phyloP scores from a whole-genome alignment of 2,113 vertebrate species.

The Elephantulus edwardii region DNA sequence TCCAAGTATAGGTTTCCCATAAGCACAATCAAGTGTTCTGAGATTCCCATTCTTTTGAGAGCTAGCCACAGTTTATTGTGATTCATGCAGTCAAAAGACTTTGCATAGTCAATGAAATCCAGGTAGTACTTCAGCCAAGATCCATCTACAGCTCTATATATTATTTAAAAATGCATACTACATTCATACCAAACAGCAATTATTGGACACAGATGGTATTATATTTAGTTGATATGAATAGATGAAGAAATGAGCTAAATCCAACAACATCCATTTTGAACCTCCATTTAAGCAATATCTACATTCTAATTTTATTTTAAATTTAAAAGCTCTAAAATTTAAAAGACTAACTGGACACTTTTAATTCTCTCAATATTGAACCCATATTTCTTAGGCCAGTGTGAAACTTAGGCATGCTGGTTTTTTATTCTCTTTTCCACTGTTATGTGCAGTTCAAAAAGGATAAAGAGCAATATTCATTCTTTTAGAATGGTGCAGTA shows the following conservation, averaged over 20 bases:
- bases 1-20: too few species aligned
- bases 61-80: too few species aligned
- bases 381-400: neutral
- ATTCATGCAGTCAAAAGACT: too few species aligned
- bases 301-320: constrained; percentile 40
- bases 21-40: too few species aligned
- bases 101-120: too few species aligned
- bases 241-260: constrained; percentile 12
- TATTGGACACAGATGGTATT: constrained; percentile 62
- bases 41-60: too few species aligned
- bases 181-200: constrained; percentile 16
- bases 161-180: constrained; percentile 32
- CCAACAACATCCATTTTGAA: neutral
- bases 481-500: neutral
- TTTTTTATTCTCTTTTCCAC: neutral
- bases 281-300: constrained; percentile 3
- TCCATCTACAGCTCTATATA: neutral
- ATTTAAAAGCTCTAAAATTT: constrained; percentile 30
- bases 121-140: too few species aligned
- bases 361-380: neutral
- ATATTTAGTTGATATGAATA: constrained; percentile 52
- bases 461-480: constrained; percentile 58
- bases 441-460: constrained; percentile 37
- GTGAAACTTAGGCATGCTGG: neutral
- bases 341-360: constrained; percentile 3